Conservation (phyloP, 2,888 invertebrate species). For the Netelia virgata region DNA sequence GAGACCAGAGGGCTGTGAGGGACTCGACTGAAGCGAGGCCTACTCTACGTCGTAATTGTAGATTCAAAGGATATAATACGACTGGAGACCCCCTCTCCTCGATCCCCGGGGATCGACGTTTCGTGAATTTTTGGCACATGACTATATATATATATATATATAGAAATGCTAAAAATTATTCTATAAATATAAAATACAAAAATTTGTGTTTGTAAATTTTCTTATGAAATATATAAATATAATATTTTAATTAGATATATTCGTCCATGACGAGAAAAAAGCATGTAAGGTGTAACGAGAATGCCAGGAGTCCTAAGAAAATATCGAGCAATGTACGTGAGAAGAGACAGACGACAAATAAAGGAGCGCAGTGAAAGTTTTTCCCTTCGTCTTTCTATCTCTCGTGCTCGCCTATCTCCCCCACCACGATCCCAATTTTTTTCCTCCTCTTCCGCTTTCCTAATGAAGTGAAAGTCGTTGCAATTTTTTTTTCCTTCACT, state of each 20-base stretch:
- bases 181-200: background rate
- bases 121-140: background rate
- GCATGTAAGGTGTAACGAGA: background rate
- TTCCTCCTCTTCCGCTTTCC: slow-evolving; percentile 43
- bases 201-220: background rate
- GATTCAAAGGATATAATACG: slow-evolving; percentile 85
- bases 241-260: background rate
- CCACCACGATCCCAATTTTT: background rate
- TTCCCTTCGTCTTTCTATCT: background rate
- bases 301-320: background rate
- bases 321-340: background rate
- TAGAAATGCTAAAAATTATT: too few species aligned
- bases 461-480: slow-evolving; percentile 83
- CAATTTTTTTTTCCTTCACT: slow-evolving; percentile 78
- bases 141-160: too few species aligned
- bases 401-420: background rate
- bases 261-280: background rate
- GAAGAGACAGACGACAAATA: slow-evolving; percentile 15
- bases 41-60: slow-evolving; percentile 82
- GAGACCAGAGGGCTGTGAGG: slow-evolving; percentile 18
- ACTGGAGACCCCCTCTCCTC: slow-evolving; percentile 45
- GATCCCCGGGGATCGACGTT: slow-evolving; percentile 72
- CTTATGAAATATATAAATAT: background rate
- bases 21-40: slow-evolving; percentile 61
- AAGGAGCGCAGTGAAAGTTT: slow-evolving; percentile 18